Conservation (phyloP, 2,113 vertebrate species). For the Condylura cristata region DNA sequence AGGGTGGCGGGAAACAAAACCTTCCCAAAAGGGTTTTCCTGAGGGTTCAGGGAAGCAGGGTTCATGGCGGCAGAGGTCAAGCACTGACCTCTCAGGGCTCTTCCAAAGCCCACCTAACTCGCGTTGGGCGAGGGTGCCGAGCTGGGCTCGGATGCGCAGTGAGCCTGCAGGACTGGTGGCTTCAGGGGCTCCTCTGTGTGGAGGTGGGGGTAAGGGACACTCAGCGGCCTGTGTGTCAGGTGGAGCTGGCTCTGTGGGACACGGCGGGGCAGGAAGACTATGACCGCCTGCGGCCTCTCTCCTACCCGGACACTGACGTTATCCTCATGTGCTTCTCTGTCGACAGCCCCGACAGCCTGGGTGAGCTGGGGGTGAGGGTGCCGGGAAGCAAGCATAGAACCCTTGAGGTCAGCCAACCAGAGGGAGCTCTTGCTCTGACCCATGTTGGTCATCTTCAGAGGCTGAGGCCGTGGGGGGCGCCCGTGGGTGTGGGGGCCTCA, state of each 20-base stretch:
- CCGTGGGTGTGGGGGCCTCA: neutral
- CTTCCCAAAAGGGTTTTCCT: neutral
- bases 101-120: neutral
- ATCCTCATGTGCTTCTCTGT: conserved; percentile 99
- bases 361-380: conserved; percentile 81
- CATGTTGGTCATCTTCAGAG: neutral
- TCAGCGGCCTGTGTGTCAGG: conserved; percentile 83
- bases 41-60: neutral
- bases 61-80: neutral
- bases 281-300: conserved; percentile 95
- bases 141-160: neutral
- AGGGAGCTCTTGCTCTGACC: neutral
- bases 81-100: neutral
- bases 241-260: conserved; percentile 98
- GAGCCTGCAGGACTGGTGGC: neutral
- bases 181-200: neutral
- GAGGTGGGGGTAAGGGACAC: neutral
- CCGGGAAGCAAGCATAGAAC: neutral
- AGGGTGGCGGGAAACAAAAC: neutral
- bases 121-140: neutral
- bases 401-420: neutral
- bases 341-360: conserved; percentile 98
- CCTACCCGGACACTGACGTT: conserved; percentile 97
- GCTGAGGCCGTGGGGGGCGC: neutral
- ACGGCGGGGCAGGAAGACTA: conserved; percentile 99